Base-by-base conservation (phyloP, 2,113 vertebrate genomes). In the Ranitomeya variabilis region DNA sequence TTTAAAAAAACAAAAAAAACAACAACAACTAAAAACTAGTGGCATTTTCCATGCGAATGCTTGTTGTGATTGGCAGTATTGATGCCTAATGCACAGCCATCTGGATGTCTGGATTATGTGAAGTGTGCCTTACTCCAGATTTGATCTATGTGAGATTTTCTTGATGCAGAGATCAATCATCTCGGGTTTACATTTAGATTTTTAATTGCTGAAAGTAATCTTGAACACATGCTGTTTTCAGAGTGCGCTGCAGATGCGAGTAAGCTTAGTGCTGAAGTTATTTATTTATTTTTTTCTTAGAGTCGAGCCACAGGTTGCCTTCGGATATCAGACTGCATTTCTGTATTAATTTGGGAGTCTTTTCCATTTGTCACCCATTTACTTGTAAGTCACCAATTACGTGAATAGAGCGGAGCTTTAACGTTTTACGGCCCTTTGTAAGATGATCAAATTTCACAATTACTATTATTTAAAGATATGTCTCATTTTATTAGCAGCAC, bases 151-250 rank as follows among this genome's bases (percentile, higher is more conserved):
- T 86, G 84, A 74, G 84, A 74, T 86, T 86, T 76, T 86, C 84
- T 74, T 76, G 71, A 86, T 86, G 84, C 84, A 86, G 69, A 86
- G 84, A 86, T 86, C 84, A 86, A 86, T 86, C 84, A 73, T 86
- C 84, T 74, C 71, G 23, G 84, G 84, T 74, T 76, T 86, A 76
- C 69, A 74, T 86, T 74, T 76, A 86, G 67, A 76, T 86, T 86
- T 86, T 86, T 86, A 86, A 86, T 86, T 86, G 84, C 84, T 74
- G 71, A 86, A 85, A 60, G 71, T 86, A 86, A 86, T 86, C 84
- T 86, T 86, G 84, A 86, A 86, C 67, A 86, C 84, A 86, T 86
- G 84, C 71, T 86, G 84, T 86, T 86, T 59, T 60, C 71, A n/a
- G 82, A 69, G 82, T 55, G 64, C 45, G 51, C 82, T 55, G 67